These are phyloP conservation scores for Peromyscus aztecus DNA, from an alignment of 2,797 vertebrate genomes.

Conservation along the genomic window DNA sequence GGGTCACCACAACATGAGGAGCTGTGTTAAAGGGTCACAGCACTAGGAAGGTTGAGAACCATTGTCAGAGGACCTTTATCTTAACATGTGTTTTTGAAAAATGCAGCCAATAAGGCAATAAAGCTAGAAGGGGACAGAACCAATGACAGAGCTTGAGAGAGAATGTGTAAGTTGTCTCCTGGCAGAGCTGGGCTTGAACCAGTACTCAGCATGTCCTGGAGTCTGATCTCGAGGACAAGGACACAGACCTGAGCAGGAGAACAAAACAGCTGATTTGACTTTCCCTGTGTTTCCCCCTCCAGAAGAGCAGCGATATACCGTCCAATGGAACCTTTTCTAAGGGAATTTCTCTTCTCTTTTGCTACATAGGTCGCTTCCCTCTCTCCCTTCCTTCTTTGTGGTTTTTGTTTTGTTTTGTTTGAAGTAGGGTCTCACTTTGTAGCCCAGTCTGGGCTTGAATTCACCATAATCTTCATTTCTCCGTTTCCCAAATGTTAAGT, in stretches of 20 bases:
- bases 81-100: slow-evolving; percentile 42
- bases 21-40: not conserved
- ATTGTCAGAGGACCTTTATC: not conserved
- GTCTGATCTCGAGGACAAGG: not conserved
- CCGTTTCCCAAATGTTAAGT: not conserved
- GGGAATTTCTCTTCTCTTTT: not conserved
- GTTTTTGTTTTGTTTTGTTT: not conserved
- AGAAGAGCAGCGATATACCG: not conserved
- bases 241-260: not conserved
- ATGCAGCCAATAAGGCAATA: not conserved
- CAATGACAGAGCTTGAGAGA: not conserved
- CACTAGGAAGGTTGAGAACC: not conserved
- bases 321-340: not conserved
- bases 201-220: not conserved
- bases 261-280: not conserved
- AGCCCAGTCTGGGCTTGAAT: not conserved
- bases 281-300: not conserved
- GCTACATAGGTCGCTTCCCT: not conserved
- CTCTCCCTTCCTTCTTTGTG: not conserved
- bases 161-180: not conserved
- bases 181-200: not conserved
- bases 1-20: not conserved
- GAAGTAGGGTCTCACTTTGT: no score
- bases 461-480: not conserved
- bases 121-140: not conserved